These are phyloP conservation scores for Xenus cinereus DNA, from an alignment of 2,113 vertebrate species.

Conservation along the genomic window DNA sequence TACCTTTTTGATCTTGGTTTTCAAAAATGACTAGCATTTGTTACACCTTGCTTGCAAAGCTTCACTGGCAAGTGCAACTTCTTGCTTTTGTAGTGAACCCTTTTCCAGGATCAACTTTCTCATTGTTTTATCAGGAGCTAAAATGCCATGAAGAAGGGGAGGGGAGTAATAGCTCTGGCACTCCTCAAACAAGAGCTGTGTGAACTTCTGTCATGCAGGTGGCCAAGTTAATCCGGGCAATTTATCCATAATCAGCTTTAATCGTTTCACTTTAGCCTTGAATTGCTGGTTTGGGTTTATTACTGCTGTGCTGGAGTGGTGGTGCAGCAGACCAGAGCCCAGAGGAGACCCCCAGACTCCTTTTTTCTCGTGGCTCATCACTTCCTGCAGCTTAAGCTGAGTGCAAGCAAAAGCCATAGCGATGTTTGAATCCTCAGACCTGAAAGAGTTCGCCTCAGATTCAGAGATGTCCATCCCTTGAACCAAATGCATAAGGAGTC, in stretches of 20 bases:
- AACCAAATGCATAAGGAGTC: neutral
- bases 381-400: neutral
- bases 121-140: neutral
- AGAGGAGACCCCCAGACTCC: neutral
- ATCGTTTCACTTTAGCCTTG: neutral
- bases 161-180: neutral
- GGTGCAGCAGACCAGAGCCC: neutral
- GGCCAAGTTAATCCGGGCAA: neutral
- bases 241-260: neutral
- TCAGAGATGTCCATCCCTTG: neutral
- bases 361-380: neutral
- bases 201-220: neutral
- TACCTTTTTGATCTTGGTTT: neutral
- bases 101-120: neutral
- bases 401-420: neutral
- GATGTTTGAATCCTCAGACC: neutral
- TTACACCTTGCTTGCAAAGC: neutral
- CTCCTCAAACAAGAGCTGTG: neutral
- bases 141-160: neutral
- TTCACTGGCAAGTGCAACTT: neutral
- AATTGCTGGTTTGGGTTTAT: neutral
- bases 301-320: neutral
- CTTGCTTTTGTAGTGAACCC: neutral
- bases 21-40: neutral
- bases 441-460: neutral